Evolutionary conservation across 1,140 invertebrate species (phyloP).

Genomic region (Formica selysi): DNA sequence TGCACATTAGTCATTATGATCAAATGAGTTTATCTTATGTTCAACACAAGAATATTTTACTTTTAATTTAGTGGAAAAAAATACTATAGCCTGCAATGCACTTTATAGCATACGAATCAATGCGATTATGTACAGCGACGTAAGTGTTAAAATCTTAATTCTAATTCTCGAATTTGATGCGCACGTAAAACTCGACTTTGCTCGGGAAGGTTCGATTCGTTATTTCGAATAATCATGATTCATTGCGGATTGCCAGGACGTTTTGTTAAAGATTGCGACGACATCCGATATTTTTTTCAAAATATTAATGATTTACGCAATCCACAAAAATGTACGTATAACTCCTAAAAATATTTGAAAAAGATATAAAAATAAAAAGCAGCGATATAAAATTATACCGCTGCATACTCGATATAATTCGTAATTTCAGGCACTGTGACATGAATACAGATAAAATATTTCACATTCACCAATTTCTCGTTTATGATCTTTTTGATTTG

Average conservation of each 20-base stretch:
- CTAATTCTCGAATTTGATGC: constrained; percentile 66
- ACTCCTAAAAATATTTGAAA: constrained; percentile 6
- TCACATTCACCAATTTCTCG: background rate
- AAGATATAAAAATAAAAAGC: constrained; percentile 20
- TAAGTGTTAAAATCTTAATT: constrained; percentile 68
- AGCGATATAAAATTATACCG: background rate
- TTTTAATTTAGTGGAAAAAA: background rate
- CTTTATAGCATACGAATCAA: constrained; percentile 60
- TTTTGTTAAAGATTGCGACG: constrained; percentile 6
- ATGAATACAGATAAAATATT: constrained; percentile 35
- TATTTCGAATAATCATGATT: constrained; percentile 49
- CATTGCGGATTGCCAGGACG: constrained; percentile 63
- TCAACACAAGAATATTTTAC: background rate
- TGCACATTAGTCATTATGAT: background rate
- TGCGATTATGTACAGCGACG: constrained; percentile 72
- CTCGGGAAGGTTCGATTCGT: constrained; percentile 21
- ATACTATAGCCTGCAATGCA: constrained; percentile 30
- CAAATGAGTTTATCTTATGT: background rate
- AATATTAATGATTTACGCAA: constrained; percentile 53
- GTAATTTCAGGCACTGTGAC: constrained; percentile 55
- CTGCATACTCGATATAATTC: constrained; percentile 10
- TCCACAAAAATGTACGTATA: constrained; percentile 35
- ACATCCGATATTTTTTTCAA: constrained; percentile 10
- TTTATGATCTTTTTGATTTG: constrained; percentile 36
- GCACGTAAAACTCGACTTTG: constrained; percentile 48